These are phyloP conservation scores for Corythornis madagascariensis DNA, from an alignment of 2,113 vertebrate species.

Conservation along the genomic window DNA sequence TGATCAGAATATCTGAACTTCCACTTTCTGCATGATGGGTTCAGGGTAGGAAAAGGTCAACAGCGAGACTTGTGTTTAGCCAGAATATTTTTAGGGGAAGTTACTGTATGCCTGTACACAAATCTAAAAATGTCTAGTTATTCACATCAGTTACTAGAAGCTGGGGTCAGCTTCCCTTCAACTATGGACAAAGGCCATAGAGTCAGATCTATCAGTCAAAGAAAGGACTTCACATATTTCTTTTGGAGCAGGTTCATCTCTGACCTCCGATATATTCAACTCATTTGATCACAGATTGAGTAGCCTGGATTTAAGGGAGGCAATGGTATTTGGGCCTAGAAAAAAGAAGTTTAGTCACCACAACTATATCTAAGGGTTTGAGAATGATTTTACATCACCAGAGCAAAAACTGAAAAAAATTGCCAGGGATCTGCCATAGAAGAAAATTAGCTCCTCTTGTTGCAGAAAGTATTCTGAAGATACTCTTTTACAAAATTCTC, in stretches of 20 bases:
- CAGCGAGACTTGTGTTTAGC: background rate
- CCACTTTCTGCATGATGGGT: background rate
- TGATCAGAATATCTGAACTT: background rate
- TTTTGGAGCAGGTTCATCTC: background rate
- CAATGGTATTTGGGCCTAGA: background rate
- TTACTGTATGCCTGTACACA: background rate
- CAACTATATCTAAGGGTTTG: background rate
- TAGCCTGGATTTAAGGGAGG: background rate
- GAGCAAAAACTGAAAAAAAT: background rate
- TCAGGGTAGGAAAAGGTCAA: background rate
- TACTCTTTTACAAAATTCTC: background rate
- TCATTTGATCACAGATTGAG: background rate
- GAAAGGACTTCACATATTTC: background rate
- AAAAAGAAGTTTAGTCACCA: background rate
- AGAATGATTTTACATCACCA: background rate
- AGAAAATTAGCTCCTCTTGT: background rate
- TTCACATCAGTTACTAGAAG: background rate
- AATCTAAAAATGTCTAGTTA: background rate
- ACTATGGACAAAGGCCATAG: background rate
- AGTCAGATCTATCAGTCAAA: background rate
- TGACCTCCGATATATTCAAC: background rate
- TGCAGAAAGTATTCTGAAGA: constrained; percentile 7
- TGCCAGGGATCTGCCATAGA: background rate
- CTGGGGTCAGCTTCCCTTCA: background rate
- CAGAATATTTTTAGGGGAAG: background rate